These are phyloP conservation scores for Psilopogon haemacephalus DNA, from an alignment of 2,113 vertebrate genomes.

Conservation along the genomic window DNA sequence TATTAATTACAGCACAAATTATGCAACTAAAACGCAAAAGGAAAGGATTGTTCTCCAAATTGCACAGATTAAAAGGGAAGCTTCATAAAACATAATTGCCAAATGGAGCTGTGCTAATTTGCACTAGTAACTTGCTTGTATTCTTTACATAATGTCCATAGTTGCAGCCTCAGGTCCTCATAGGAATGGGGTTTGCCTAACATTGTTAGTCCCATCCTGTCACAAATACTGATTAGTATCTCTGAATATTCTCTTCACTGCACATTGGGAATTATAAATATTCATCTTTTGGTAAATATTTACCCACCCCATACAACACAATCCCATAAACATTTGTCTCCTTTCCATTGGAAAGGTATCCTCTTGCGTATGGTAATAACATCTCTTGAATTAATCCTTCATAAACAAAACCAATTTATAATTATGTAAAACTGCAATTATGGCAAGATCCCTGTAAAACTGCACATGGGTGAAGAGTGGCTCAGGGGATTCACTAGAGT, in stretches of 20 bases:
- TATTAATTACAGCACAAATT: background rate
- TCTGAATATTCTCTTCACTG: background rate
- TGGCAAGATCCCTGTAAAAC: constrained; percentile 5
- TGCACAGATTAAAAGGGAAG: background rate
- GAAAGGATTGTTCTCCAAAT: background rate
- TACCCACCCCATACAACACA: constrained; percentile 28
- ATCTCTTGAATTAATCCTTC: constrained; percentile 37
- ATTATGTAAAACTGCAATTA: constrained; percentile 53
- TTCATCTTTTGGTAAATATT: constrained; percentile 63
- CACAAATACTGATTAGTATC: constrained; percentile 1
- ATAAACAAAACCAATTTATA: constrained; percentile 50
- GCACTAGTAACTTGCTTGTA: background rate
- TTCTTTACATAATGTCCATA: background rate
- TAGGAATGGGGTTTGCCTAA: background rate
- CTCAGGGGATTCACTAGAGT: background rate
- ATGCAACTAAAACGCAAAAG: background rate
- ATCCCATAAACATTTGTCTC: constrained; percentile 39
- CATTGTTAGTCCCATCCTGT: background rate
- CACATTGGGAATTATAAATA: background rate
- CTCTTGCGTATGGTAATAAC: background rate
- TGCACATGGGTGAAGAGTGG: background rate
- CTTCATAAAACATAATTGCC: background rate
- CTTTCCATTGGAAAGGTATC: constrained; percentile 32
- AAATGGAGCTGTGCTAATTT: background rate
- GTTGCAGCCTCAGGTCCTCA: background rate